Conservation (phyloP, 2,113 vertebrate species). For the Paralichthys olivaceus region DNA sequence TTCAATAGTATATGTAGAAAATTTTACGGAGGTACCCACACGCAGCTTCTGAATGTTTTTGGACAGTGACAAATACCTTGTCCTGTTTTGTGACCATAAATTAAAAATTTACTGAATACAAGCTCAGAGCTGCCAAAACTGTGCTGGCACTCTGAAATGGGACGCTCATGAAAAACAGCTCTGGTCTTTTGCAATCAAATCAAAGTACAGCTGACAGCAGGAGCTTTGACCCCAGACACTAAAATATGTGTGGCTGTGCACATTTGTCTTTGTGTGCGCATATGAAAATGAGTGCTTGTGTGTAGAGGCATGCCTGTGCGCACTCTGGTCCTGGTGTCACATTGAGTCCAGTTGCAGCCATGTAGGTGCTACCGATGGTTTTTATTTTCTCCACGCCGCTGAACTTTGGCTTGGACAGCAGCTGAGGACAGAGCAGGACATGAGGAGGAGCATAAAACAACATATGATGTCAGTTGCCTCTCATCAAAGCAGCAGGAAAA, state of each 20-base stretch:
- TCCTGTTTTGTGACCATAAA: slow-evolving; percentile 7
- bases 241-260: not conserved
- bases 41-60: slow-evolving; percentile 8
- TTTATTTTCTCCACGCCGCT: slow-evolving; percentile 99
- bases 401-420: slow-evolving; percentile 97
- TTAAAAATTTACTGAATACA: slow-evolving; percentile 14
- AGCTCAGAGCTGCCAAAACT: slow-evolving; percentile 1
- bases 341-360: slow-evolving; percentile 97
- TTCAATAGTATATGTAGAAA: slow-evolving; percentile 6
- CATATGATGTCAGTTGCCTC: not conserved
- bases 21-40: slow-evolving; percentile 28
- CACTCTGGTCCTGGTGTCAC: slow-evolving; percentile 91
- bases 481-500: not conserved
- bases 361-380: slow-evolving; percentile 99
- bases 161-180: not conserved
- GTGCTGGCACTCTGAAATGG: not conserved
- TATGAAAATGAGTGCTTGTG: not conserved
- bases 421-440: slow-evolving; percentile 73
- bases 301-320: slow-evolving; percentile 83
- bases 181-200: not conserved
- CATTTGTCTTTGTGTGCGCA: too few species aligned
- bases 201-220: not conserved
- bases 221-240: not conserved
- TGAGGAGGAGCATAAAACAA: not conserved
- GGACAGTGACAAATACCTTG: not conserved